These are phyloP conservation scores for Glyptemys insculpta DNA, from an alignment of 2,797 vertebrate species.

Conservation along the genomic window DNA sequence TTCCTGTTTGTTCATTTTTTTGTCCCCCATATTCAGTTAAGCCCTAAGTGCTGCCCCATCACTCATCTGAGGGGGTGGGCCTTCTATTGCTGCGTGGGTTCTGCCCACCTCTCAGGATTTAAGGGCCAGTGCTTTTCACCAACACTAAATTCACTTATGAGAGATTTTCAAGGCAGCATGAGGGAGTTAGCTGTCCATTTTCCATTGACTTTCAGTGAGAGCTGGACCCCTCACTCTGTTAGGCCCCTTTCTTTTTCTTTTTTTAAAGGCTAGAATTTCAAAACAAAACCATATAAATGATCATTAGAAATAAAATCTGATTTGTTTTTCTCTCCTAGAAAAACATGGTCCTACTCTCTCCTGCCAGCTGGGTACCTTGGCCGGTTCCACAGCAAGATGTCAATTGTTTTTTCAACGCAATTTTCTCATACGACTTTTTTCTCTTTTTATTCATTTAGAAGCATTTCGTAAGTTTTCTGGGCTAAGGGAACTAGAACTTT, in stretches of 20 bases:
- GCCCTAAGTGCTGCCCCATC: background rate
- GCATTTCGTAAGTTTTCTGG: conserved; percentile 84
- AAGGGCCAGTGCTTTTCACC: background rate
- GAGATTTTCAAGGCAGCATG: no score
- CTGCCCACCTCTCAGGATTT: background rate
- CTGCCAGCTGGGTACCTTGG: background rate
- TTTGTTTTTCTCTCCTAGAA: background rate
- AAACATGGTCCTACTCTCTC: background rate
- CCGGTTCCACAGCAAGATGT: background rate
- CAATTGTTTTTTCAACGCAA: background rate
- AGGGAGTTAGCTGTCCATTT: background rate
- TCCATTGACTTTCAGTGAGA: background rate
- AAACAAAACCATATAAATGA: background rate
- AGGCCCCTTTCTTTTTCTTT: background rate
- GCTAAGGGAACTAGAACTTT: conserved; percentile 86
- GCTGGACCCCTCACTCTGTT: background rate
- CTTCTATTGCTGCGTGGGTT: background rate
- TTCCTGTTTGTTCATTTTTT: background rate
- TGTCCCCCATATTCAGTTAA: background rate
- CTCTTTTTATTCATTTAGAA: conserved; percentile 73
- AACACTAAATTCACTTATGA: background rate
- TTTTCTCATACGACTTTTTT: background rate
- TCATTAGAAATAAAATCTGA: background rate
- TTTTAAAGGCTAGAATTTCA: background rate
- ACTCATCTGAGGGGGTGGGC: background rate